Conservation (phyloP, 2,113 vertebrate species). For the Lagopus leucura region DNA sequence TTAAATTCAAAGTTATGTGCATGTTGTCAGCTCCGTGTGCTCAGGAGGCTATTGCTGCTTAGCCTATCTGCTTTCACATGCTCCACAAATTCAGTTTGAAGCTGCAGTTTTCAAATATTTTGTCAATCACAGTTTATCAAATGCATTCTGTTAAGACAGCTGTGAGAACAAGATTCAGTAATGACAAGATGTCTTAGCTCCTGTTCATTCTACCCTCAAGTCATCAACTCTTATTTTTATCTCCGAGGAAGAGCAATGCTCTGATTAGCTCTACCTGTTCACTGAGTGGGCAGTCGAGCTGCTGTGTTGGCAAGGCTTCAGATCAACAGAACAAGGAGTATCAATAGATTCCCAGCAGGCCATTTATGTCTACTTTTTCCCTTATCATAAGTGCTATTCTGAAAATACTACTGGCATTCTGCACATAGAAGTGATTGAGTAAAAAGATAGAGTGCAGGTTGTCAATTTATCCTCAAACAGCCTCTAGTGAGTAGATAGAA, state of each 20-base stretch:
- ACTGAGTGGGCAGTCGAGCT: constrained; percentile 22
- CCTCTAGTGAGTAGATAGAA: constrained; percentile 51
- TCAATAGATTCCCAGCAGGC: constrained; percentile 65
- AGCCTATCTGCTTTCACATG: constrained; percentile 46
- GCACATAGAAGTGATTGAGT: constrained; percentile 54
- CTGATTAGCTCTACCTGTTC: constrained; percentile 58
- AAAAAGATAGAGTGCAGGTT: constrained; percentile 45
- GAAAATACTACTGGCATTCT: constrained; percentile 60
- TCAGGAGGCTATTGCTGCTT: constrained; percentile 55
- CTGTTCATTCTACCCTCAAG: constrained; percentile 56
- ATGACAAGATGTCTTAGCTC: constrained; percentile 68
- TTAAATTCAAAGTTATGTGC: neutral
- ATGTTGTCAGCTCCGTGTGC: constrained; percentile 11
- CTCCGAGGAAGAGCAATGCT: constrained; percentile 47
- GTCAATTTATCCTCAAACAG: constrained; percentile 64
- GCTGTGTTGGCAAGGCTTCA: constrained; percentile 28
- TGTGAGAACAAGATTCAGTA: constrained; percentile 71
- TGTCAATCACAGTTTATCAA: constrained; percentile 77
- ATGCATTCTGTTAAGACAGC: constrained; percentile 73
- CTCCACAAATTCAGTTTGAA: constrained; percentile 63
- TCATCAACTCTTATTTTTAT: constrained; percentile 62
- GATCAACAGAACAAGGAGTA: constrained; percentile 43
- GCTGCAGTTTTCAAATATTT: constrained; percentile 71
- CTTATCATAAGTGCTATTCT: constrained; percentile 67
- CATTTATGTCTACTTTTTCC: constrained; percentile 55